Base-by-base conservation (phyloP, 2,888 invertebrate species). In the Yponomeuta plumbellus region DNA sequence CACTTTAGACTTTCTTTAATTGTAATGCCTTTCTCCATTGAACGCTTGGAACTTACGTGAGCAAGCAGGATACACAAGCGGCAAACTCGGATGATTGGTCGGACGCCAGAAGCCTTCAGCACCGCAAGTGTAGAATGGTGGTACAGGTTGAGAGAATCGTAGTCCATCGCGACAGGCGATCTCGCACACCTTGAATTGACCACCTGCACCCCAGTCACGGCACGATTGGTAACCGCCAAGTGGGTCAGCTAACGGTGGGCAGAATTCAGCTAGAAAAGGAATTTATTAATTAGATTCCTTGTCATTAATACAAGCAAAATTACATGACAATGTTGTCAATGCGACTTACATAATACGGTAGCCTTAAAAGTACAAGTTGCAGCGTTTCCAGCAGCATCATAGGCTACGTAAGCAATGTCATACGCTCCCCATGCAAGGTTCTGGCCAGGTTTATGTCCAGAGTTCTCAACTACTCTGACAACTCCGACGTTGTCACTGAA, bases 101-200 rank as follows among this genome's bases (percentile, higher is more conserved):
- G 98, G 98, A 73, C 98, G 93, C 99, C 99, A 99, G 86, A 97
- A 97, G 58, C 99, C 99, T 94, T 99, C 98, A 66, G 96, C 97
- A n/a, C 98, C 98, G 80, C 99, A 99, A 0, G 97, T 97, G 83
- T 98, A 99, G 92, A 99, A 99, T 73, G 97, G 96, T 0, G 99
- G 98, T n/a, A 98, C 96, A 67, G 95, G 94, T 79, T 97, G 96
- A 0, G 98, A 97, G 92, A 99, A 99, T 72, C 96, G 92, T 8
- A 97, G 89, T n/a, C 97, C 97, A 67, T 94, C 86, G 72, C 97
- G 96, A 76, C 98, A 98, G 64, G 94, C 93, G 69, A 98, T 97
- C 85, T 97, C 97, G 82, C 98, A 99, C 1, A 98, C 96, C 88
- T 98, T 98, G 86, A 98, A 98, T 79, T 97, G 97, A 59, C 98